A percentile compares a stretch with the other conserved stretches of the same genome.
These are phyloP conservation scores for Lingula anatina DNA, from an alignment of 2,888 invertebrate species.

Conservation along the genomic window DNA sequence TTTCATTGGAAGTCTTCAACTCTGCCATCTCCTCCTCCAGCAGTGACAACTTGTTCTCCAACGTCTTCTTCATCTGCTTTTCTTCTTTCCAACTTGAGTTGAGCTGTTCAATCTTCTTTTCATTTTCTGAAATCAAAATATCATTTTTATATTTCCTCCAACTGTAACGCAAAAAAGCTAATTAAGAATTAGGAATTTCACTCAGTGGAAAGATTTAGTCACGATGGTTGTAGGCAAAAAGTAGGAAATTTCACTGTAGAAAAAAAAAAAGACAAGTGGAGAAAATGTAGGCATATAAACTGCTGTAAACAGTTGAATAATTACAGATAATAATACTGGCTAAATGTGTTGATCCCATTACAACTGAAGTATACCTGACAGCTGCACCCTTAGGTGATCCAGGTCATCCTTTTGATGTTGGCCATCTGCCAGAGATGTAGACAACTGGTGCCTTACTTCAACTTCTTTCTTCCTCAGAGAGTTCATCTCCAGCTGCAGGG, in stretches of 20 bases:
- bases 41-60: conserved; percentile 25
- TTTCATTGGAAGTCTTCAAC: conserved; percentile 24
- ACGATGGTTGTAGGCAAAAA: no score
- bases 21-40: conserved; percentile 37
- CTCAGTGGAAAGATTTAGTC: no score
- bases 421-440: conserved; percentile 16
- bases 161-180: no score
- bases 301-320: no score
- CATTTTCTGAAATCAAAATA: conserved; percentile 31
- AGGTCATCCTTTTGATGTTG: conserved; percentile 27
- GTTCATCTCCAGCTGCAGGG: conserved; percentile 35
- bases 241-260: no score
- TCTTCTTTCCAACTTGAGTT: conserved; percentile 31
- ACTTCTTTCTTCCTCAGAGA: conserved; percentile 35
- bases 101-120: conserved; percentile 25
- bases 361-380: conserved; percentile 19
- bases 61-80: conserved; percentile 26
- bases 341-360: neutral
- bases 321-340: no score
- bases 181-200: no score
- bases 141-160: no score
- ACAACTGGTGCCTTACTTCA: conserved; percentile 34
- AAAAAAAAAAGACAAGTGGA: no score
- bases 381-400: conserved; percentile 23
- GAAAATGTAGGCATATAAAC: no score